Evolutionary conservation across 1,140 invertebrate species (phyloP), one percentile per base, ranked within the genome.

Genomic region (Musca domestica): DNA sequence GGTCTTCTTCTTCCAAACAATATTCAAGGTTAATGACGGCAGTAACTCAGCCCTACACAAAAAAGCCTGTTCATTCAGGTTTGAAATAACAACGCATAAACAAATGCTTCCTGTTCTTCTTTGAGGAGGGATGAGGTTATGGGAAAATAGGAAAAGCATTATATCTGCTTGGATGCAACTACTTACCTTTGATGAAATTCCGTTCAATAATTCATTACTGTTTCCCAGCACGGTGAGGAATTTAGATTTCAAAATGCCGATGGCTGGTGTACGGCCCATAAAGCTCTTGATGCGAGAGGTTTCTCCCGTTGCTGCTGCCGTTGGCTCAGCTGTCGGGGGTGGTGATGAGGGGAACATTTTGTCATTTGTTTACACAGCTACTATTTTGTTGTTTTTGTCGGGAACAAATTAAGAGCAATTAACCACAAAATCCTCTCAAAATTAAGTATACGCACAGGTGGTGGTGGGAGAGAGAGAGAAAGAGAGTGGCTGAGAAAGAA

Each of bases 221-320:
- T 82, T 83, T 22, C 82, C 83, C 19, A 83, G 72, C 54, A 83
- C 83, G 5, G 82, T 82, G 51, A 83, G 69, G 71, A 83, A 82
- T 71, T 83, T 81, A 30, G 82, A 81, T 70, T 83, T 83, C 14
- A 83, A 70, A 47, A 82, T 76, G 6, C 78, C 78, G 67, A 80
- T 81, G 47, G 78, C 81, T 56, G 81, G 82, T 1, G 82, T 83
- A 3, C 80, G 74, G 25, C 75, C 81, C 80, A 83, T 82, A 66
- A 83, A 80, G 48, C 76, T 72, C 75, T 82, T 83, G 61, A 84
- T 81, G 72, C 81, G 80, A 6, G 79, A 81, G 54, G 77, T 75
- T 65, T 81, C 79, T 5, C 77, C 77, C 71, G 74, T 75, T 51
- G 77, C 76, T 17, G 67, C 64, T 14, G 64, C 54, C 5, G 77